Conservation (phyloP, 1,140 invertebrate genomes). For the Monochamus saltuarius region DNA sequence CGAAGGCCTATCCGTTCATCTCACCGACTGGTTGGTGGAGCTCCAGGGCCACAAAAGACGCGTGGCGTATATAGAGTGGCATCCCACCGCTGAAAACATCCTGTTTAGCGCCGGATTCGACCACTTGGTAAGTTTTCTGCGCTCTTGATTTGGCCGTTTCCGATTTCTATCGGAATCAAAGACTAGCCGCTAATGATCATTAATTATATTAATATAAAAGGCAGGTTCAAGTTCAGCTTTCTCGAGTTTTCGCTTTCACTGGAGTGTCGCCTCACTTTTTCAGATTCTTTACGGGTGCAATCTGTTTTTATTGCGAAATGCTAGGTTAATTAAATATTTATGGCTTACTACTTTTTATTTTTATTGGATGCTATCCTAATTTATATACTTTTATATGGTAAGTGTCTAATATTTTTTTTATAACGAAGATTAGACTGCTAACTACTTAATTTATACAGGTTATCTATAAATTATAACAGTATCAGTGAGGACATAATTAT, state of each 20-base stretch:
- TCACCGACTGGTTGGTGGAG: slow-evolving; percentile 85
- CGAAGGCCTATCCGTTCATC: slow-evolving; percentile 74
- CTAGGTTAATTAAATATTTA: too few species aligned
- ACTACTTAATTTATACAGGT: neutral
- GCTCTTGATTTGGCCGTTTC: neutral
- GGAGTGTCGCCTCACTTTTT: neutral
- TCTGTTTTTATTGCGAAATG: neutral
- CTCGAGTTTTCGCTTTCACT: slow-evolving; percentile 1
- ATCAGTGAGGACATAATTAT: neutral
- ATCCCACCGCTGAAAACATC: slow-evolving; percentile 91
- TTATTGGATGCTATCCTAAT: too few species aligned
- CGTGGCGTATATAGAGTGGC: slow-evolving; percentile 89
- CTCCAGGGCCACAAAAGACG: slow-evolving; percentile 84
- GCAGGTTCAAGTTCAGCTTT: slow-evolving; percentile 4
- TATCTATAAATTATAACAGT: neutral
- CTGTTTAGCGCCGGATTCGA: slow-evolving; percentile 86
- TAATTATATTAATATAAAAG: neutral
- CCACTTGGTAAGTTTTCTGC: slow-evolving; percentile 63
- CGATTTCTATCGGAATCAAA: neutral
- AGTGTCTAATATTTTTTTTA: too few species aligned
- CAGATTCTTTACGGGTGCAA: neutral
- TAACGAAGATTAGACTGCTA: too few species aligned
- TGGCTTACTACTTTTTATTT: too few species aligned
- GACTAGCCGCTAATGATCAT: too few species aligned
- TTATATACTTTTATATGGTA: too few species aligned